These are phyloP conservation scores for Mellilla xanthometata DNA, from an alignment of 2,888 invertebrate genomes.

Conservation along the genomic window DNA sequence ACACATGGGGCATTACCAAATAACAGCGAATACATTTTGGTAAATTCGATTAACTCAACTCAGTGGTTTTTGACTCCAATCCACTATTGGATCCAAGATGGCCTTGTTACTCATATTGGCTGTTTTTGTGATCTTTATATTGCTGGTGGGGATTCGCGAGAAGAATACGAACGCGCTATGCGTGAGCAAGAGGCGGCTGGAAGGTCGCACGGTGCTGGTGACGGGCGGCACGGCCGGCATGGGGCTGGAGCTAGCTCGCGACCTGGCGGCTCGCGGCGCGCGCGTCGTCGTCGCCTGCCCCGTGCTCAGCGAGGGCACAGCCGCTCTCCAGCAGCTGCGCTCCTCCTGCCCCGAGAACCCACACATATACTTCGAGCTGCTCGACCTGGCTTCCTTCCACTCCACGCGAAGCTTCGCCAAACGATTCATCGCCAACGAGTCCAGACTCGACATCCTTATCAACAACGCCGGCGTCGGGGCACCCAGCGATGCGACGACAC, in stretches of 20 bases:
- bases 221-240: conserved; percentile 64
- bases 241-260: conserved; percentile 56
- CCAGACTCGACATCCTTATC: conserved; percentile 88
- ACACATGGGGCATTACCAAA: too few relatives aligned
- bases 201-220: conserved; percentile 48
- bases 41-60: too few relatives aligned
- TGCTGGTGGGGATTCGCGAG: conserved; percentile 10
- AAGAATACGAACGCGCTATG: conserved; percentile 33
- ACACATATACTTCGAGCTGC: conserved; percentile 85
- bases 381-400: conserved; percentile 87
- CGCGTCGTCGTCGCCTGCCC: conserved; percentile 60
- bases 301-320: conserved; percentile 48
- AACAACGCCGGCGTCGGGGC: conserved; percentile 93
- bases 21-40: too few relatives aligned
- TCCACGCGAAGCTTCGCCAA: conserved; percentile 90
- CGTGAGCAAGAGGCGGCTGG: conserved; percentile 37
- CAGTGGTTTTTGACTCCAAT: too few relatives aligned
- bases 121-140: not conserved
- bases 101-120: conserved; percentile 5
- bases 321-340: conserved; percentile 78
- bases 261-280: conserved; percentile 56
- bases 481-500: conserved; percentile 64
- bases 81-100: too few relatives aligned
- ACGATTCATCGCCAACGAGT: conserved; percentile 86
- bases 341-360: conserved; percentile 83